Base-by-base conservation (phyloP, 2,113 vertebrate genomes). In the Peromyscus californicus region DNA sequence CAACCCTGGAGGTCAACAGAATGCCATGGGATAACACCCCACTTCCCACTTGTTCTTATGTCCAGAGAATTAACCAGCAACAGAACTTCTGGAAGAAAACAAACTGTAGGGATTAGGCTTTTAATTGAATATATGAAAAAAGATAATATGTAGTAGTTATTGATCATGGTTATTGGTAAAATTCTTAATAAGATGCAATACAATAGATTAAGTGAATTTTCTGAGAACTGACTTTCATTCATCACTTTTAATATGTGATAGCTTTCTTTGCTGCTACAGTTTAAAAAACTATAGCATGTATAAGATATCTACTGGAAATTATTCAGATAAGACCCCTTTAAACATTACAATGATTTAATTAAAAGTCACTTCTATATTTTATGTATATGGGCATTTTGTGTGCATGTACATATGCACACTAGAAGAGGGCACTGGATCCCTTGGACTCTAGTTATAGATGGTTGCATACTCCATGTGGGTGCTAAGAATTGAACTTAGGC, bases 101-200 rank as follows among this genome's bases (percentile, higher is more conserved):
- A 51, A 59, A 48, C 67, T 90, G 5, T 61, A 70, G 95, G 33
- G 31, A 63, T 63, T 70, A 76, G 48, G 31, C 79, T 94, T 92
- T 92, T 78, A 45, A 76, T 70, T 88, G 42, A 85, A 45, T 26
- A 0, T 65, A 70, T 48, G 12, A 90, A 63, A 88, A 88, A 57
- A 61, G 87, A 59, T 48, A 22, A n/a, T 33, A 82, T 19, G 22
- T 9, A 70, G 63, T 48, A 82, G 16, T 54, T 65, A n/a, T 85
- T 94, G 39, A 7, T 91, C 83, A 65, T 61, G n/a, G 70, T 85
- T 80, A 84, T 6, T 45, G 65, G 36, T 63, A 65, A 31, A 83
- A 45, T 48, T 96, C 63, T 76, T 90, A 75, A 57, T 80, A 54
- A 89, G 84, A 63, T 78, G 29, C 22, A 82, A 92, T 94, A 94